Conservation (phyloP, 2,797 vertebrate species). For the Hemitrygon akajei region DNA sequence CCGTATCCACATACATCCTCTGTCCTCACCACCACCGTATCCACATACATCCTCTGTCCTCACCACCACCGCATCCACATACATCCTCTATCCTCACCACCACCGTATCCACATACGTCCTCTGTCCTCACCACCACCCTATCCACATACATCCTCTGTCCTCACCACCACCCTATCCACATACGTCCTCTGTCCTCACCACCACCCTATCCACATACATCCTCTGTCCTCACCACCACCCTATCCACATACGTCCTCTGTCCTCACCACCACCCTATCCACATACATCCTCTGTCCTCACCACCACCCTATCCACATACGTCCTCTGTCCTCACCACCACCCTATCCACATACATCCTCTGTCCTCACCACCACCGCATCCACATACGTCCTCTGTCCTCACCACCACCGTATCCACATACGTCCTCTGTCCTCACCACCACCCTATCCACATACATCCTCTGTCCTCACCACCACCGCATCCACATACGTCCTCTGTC, state of each 20-base stretch:
- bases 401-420: no score
- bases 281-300: not conserved
- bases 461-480: not conserved
- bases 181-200: not conserved
- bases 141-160: not conserved
- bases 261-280: not conserved
- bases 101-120: no score
- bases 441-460: no score
- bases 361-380: not conserved
- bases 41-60: not conserved
- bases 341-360: not conserved
- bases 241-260: not conserved
- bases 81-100: not conserved
- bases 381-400: not conserved
- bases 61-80: no score
- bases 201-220: no score
- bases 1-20: not conserved
- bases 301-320: no score
- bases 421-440: not conserved
- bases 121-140: not conserved
- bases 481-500: not conserved
- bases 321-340: not conserved
- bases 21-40: not conserved
- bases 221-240: not conserved
- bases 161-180: not conserved